Base-by-base conservation (phyloP, 2,888 invertebrate species). In the Folsomia candida region DNA sequence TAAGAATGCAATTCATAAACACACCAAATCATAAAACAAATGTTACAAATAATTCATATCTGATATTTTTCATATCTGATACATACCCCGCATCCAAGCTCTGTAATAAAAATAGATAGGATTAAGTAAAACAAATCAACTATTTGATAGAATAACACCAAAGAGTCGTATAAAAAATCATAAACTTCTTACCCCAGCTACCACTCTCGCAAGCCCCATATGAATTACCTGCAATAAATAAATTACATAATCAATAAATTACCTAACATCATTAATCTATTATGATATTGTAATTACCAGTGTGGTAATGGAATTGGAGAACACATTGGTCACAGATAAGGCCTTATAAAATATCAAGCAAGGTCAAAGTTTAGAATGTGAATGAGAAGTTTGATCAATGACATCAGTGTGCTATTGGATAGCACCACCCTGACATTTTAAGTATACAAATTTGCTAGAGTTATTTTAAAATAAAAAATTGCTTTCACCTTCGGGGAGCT, bases 11-110 rank as follows among this genome's bases (percentile, higher is more conserved):
- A n/a, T n/a, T n/a, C n/a, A n/a, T n/a, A n/a, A n/a, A n/a, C n/a
- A n/a, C n/a, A n/a, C n/a, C n/a, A n/a, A n/a, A n/a, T n/a, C 59
- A 59, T 26, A 24, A 59, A 9, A 25, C 22, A 59, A 25, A 11
- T 59, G 59, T 57, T 57, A 57, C n/a, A 57, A n/a, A 57, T 11
- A 6, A 57, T 11, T 57, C 3, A 59, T 24, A 59, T 11, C 22
- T 25, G 59, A 11, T 18, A 59, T 9, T 25, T 25, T 11, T 57
- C 3, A 59, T 24, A 59, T 11, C 22, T 25, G 59, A 11, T 18
- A n/a, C 65, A 27, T 65, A 65, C 65, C 0, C 82, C 82, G 70
- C 82, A 82, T 9, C 82, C 82, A n/a, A 81, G 57, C 20, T 37
- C 73, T 73, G 29, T 1, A 29, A 69, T 20, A 54, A 60, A 51